Conservation (phyloP, 2,888 invertebrate species). For the Electrophaes corylata region DNA sequence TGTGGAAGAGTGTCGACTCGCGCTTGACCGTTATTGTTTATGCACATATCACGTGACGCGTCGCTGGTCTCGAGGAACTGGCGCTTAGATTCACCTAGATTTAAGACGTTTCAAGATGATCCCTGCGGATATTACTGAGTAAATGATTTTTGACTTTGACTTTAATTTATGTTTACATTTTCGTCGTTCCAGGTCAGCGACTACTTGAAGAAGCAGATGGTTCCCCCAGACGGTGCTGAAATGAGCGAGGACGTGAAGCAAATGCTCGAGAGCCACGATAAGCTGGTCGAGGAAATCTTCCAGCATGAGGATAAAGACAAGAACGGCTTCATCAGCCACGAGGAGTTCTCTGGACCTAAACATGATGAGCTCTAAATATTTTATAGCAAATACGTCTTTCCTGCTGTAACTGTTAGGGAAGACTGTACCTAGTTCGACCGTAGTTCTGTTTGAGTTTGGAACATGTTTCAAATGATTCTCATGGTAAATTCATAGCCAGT, state of each 20-base stretch:
- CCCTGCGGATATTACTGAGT: too few relatives aligned
- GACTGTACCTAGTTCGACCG: too few relatives aligned
- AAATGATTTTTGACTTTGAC: too few relatives aligned
- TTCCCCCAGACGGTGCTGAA: conserved; percentile 90
- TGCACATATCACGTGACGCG: too few relatives aligned
- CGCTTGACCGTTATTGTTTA: too few relatives aligned
- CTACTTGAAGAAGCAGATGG: conserved; percentile 96
- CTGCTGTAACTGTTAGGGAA: not conserved
- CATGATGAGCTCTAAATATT: conserved; percentile 95
- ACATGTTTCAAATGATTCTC: conserved; percentile 20
- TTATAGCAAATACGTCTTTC: conserved; percentile 23
- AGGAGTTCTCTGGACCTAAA: conserved; percentile 98
- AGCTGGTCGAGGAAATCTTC: conserved; percentile 98
- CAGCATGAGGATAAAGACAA: conserved; percentile 98
- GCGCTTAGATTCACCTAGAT: too few relatives aligned
- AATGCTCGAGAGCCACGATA: conserved; percentile 95
- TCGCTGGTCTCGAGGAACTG: too few relatives aligned
- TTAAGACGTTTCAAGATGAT: too few relatives aligned
- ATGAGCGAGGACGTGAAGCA: conserved; percentile 91
- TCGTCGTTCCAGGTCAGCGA: conserved; percentile 89
- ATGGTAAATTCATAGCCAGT: conserved; percentile 5
- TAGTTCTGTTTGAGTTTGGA: conserved; percentile 11
- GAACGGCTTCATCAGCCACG: conserved; percentile 97
- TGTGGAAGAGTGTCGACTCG: too few relatives aligned
- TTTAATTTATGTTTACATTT: not conserved